Base-by-base conservation (phyloP, 2,888 invertebrate genomes). In the Scrobipalpa costella region DNA sequence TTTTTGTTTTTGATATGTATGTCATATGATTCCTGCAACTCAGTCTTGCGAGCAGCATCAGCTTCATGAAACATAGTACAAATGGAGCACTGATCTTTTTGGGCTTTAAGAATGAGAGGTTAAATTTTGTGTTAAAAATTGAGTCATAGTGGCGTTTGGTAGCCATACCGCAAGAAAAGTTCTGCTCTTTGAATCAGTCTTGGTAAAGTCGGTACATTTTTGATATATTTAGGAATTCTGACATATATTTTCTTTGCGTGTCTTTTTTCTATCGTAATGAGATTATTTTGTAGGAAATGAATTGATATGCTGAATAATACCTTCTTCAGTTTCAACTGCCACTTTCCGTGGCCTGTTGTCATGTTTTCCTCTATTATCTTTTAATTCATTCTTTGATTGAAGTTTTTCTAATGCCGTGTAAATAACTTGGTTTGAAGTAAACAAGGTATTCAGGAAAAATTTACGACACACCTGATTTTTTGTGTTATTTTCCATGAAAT, bases 111-210 rank as follows among this genome's bases (percentile, higher is more conserved):
- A 74, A 74, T 2, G 69, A 73, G 17, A 70, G 64, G 52, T 76
- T 75, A 62, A 68, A 77, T 62, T 73, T 69, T 2, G 67, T 69
- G 57, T 72, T 73, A 63, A 76, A 72, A 57, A 74, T 66, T 36
- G 52, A 65, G 62, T 67, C 66, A 38, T 69, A 69, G n/a, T 67
- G 67, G 6, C 67, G 60, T 61, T 66, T 67, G 13, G 57, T 57
- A 6, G 64, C 67, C 58, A 59, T 65, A 9, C 15, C 64, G 55
- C 58, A 15, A 52, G 40, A 7, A 19, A 40, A 63, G 27, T 64
- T 44, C 52, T 66, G 52, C 47, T 63, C 34, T 36, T n/a, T 21
- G 57, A 66, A 64, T 66, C 65, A 67, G 36, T 21, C 40, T 59
- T 59, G 9, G 34, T 36, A 61, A 11, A 36, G 61, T 9, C 64